phyloP scores from a whole-genome alignment of 2,888 invertebrate genomes.

The Abrostola triplasia region DNA sequence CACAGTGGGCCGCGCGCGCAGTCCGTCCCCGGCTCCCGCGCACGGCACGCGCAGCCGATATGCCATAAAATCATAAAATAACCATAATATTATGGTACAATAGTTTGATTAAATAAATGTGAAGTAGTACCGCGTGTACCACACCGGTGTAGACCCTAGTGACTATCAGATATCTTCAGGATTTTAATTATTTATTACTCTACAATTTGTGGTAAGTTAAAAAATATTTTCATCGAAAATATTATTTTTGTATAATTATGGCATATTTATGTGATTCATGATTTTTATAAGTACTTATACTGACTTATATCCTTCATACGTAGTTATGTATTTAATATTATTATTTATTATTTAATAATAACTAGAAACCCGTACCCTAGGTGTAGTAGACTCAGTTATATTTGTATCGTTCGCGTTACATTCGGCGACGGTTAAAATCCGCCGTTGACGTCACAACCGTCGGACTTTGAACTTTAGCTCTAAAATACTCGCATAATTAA shows the following conservation, averaged over 20 bases:
- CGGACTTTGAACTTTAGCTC: slow-evolving; percentile 50
- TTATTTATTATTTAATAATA: not conserved
- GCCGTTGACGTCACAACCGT: slow-evolving; percentile 46
- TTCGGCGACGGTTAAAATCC: slow-evolving; percentile 34
- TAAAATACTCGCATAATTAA: slow-evolving; percentile 23
- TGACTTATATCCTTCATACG: too few relatives aligned
- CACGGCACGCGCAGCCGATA: slow-evolving; percentile 74
- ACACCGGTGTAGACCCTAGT: slow-evolving; percentile 62
- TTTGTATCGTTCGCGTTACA: slow-evolving; percentile 12
- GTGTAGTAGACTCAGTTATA: slow-evolving; percentile 12
- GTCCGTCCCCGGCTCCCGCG: slow-evolving; percentile 79
- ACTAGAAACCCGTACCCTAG: too few relatives aligned
- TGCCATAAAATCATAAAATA: slow-evolving; percentile 60
- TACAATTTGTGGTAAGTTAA: slow-evolving; percentile 67
- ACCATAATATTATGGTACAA: slow-evolving; percentile 65
- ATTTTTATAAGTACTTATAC: too few relatives aligned
- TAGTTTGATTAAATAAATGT: slow-evolving; percentile 53
- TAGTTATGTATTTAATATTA: too few relatives aligned
- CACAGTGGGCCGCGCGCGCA: slow-evolving; percentile 74
- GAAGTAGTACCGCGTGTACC: slow-evolving; percentile 58
- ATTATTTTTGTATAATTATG: slow-evolving; percentile 29
- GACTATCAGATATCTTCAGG: slow-evolving; percentile 66
- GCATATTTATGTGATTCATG: too few relatives aligned
- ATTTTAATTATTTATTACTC: slow-evolving; percentile 57
- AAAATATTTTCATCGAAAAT: not conserved